Base-by-base conservation (phyloP, 2,888 invertebrate genomes). In the Coecobrya sp. region DNA sequence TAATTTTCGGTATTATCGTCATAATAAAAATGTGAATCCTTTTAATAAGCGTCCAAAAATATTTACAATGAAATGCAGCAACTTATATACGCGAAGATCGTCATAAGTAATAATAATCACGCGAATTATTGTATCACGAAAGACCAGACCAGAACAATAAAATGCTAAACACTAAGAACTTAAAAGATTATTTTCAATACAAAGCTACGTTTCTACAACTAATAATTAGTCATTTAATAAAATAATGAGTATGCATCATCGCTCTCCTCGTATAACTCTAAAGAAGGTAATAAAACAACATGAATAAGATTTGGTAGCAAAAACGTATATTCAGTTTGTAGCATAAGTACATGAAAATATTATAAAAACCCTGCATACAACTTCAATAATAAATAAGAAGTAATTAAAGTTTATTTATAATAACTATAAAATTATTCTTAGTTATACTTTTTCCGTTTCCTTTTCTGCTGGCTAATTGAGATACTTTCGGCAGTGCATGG, bases 401-500 rank as follows among this genome's bases (percentile, higher is more conserved):
- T 36, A n/a, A n/a, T n/a, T n/a, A n/a, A n/a, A n/a, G n/a, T n/a
- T n/a, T n/a, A n/a, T n/a, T n/a, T n/a, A n/a, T n/a, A n/a, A n/a
- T n/a, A n/a, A n/a, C n/a, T n/a, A n/a, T n/a, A n/a, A n/a, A n/a
- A n/a, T n/a, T n/a, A n/a, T n/a, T n/a, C n/a, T n/a, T n/a, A n/a
- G 36, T 4, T 4, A 36, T 36, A 68, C n/a, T 22, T 59, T 62
- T 62, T 7, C 62, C 62, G 0, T 65, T 65, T 30, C 30, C 30
- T 16, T 30, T 30, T 5, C n/a, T n/a, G 10, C 13, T 27, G 13
- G 13, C 16, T 65, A 99, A 96, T 99, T 99, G 95, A 99, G 97
- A 96, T 99, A 99, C 96, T 99, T 99, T 95, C 99, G 97, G 96
- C 99, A 99, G 95, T 97, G 97, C 95, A 98, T 97, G 45, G 99